Base-by-base conservation (phyloP, 2,113 vertebrate genomes). In the Tachysurus vachellii region DNA sequence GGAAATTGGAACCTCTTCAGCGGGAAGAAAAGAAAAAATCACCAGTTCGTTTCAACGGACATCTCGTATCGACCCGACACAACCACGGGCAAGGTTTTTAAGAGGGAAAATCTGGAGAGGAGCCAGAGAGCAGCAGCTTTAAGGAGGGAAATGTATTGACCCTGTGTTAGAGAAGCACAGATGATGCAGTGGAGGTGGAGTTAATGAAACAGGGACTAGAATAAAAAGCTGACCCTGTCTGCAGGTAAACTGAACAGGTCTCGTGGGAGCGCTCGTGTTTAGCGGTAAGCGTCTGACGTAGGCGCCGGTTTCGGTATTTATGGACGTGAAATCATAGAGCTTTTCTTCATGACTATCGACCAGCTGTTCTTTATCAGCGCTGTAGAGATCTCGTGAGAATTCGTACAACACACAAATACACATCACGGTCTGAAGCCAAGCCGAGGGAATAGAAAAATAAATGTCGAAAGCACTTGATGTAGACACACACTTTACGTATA, bases 201-300 rank as follows among this genome's bases (percentile, higher is more conserved):
- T 62, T 81, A 81, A 81, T 81, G 62, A 85, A 84, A 64, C 4
- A 64, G 75, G 62, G 53, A 53, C 21, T 66, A 59, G 62, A 62
- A 85, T 53, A 42, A 79, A 77, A 53, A 4, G 50, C 71, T n/a
- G 56, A 85, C 42, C 42, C 26, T 53, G 21, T 76, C 81, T 77
- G 73, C 42, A 76, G 83, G 77, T 42, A 76, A 83, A 59, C 62
- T 50, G 31, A 83, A 44, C 31, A 26, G 17, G 31, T 80, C 87
- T 84, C 53, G 0, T 13, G 50, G 61, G 82, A 66, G 14, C 84
- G 28, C 42, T 50, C 68, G 16, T 19, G 68, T 56, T 61, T 12
- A 57, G 68, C 19, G 36, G 1, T 50, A 28, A n/a, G 23, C 0
- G 57, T 23, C 44, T 79, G 23, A 23, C 8, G 64, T 53, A 56